Conservation (phyloP, 2,797 vertebrate species). For the Lacerta bilineata region DNA sequence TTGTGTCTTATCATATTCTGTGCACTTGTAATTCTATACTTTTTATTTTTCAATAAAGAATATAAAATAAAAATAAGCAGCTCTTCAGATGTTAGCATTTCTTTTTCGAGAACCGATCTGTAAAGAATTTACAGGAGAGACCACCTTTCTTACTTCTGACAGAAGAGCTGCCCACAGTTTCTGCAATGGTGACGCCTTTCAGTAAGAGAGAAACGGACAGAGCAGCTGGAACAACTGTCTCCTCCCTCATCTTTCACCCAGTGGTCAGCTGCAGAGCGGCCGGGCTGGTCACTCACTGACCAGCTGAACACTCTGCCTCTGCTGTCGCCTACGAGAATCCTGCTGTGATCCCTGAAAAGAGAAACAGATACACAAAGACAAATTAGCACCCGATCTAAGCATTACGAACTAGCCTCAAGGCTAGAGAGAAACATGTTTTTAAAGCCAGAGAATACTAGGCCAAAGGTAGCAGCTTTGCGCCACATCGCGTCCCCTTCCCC, state of each 20-base stretch:
- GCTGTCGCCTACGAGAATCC: constrained; percentile 94
- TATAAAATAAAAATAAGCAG: no score
- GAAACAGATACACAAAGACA: background rate
- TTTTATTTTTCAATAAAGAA: no score
- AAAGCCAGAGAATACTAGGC: background rate
- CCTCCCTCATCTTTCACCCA: constrained; percentile 99
- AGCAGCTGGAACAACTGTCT: constrained; percentile 94
- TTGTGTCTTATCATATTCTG: no score
- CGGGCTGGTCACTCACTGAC: constrained; percentile 98
- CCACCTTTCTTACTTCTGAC: constrained; percentile 93
- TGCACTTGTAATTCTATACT: no score
- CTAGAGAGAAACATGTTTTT: background rate
- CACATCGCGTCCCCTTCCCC: no score
- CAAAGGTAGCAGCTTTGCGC: background rate
- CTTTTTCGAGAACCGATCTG: background rate
- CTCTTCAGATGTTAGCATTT: background rate
- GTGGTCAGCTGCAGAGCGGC: constrained; percentile 95
- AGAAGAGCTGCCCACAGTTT: constrained; percentile 99
- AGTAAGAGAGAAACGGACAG: constrained; percentile 94
- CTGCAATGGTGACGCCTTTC: constrained; percentile 97
- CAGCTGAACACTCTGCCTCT: constrained; percentile 98
- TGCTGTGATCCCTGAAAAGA: constrained; percentile 92
- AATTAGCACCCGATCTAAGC: background rate
- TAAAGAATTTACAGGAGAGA: background rate
- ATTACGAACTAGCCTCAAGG: background rate